Conservation (phyloP, 2,888 invertebrate genomes). For the Sminthurides aquaticus region DNA sequence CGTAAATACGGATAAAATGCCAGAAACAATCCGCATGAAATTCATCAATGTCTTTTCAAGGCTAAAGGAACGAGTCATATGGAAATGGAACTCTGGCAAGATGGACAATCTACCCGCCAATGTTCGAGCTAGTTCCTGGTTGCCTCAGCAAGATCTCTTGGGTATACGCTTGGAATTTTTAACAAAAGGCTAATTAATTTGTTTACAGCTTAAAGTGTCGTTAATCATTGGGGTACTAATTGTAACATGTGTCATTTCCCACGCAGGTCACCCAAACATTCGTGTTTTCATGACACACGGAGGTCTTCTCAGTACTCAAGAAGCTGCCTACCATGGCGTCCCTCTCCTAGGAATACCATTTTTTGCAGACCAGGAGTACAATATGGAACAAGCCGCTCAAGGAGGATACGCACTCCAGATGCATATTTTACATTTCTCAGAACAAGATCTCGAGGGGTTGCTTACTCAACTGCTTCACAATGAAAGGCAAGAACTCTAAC, state of each 20-base stretch:
- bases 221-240: background rate
- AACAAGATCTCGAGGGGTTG: conserved; percentile 46
- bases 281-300: conserved; percentile 64
- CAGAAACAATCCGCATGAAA: conserved; percentile 3
- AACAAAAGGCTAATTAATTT: background rate
- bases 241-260: background rate
- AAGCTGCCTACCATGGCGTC: conserved; percentile 60
- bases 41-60: conserved; percentile 12
- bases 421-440: conserved; percentile 51
- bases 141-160: conserved; percentile 1
- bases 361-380: conserved; percentile 53
- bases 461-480: background rate
- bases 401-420: conserved; percentile 55
- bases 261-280: background rate
- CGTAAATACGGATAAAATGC: conserved; percentile 1
- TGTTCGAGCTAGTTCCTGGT: background rate
- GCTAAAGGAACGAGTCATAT: conserved; percentile 19
- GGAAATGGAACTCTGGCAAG: conserved; percentile 18
- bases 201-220: background rate
- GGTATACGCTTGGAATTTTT: background rate
- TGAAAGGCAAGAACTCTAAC: background rate
- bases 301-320: conserved; percentile 63
- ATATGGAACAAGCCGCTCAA: conserved; percentile 53
- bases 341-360: conserved; percentile 57
- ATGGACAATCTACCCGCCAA: conserved; percentile 13